Conservation (phyloP, 2,888 invertebrate species). For the Hemistola chrysoprasaria region DNA sequence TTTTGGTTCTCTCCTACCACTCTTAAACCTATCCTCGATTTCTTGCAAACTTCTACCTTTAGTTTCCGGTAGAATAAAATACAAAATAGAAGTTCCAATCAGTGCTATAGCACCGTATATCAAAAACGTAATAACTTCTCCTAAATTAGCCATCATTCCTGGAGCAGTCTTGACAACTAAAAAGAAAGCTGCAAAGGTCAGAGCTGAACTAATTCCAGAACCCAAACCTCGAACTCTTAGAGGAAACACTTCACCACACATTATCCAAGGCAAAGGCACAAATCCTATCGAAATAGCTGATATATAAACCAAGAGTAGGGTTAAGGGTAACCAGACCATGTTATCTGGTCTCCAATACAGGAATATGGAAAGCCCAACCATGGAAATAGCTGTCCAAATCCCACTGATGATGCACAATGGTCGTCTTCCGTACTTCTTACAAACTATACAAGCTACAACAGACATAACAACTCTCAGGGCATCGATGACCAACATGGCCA, state of each 20-base stretch:
- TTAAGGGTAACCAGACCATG: constrained; percentile 75
- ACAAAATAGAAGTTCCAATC: constrained; percentile 81
- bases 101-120: constrained; percentile 83
- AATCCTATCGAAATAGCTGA: constrained; percentile 83
- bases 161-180: constrained; percentile 86
- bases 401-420: constrained; percentile 85
- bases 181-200: constrained; percentile 85
- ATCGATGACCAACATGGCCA: constrained; percentile 86
- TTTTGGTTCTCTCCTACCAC: constrained; percentile 42
- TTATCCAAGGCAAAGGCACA: constrained; percentile 87
- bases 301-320: constrained; percentile 81
- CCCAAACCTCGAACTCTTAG: constrained; percentile 84
- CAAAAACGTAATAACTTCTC: constrained; percentile 84
- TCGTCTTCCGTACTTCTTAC: constrained; percentile 84
- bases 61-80: constrained; percentile 85
- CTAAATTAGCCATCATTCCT: constrained; percentile 79
- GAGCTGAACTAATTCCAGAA: constrained; percentile 85
- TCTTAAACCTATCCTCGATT: constrained; percentile 83
- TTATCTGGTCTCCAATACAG: constrained; percentile 62
- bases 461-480: constrained; percentile 83
- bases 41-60: constrained; percentile 85
- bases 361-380: constrained; percentile 79
- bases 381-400: constrained; percentile 82
- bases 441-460: constrained; percentile 82
- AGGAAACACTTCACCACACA: constrained; percentile 88